These are phyloP conservation scores for Tachina fera DNA, from an alignment of 2,888 invertebrate species.

Conservation along the genomic window DNA sequence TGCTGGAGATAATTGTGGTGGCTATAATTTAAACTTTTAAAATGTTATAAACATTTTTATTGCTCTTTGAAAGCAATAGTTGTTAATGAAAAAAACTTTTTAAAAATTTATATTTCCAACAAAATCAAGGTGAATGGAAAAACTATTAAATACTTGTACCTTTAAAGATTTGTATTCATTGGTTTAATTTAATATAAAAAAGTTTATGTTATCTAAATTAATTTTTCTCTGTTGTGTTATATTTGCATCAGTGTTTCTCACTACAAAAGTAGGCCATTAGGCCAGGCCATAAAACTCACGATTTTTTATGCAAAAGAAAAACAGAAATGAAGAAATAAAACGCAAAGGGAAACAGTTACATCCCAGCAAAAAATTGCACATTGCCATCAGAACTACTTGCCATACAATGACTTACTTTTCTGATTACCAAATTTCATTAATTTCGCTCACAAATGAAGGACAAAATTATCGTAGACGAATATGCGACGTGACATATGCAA, in stretches of 20 bases:
- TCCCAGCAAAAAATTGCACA: too few species aligned
- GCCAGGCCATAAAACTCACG: conserved; percentile 46
- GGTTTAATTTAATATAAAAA: not conserved
- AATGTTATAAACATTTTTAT: not conserved
- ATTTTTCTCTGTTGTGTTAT: too few species aligned
- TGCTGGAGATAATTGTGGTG: not conserved
- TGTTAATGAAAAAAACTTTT: not conserved
- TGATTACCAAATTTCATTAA: too few species aligned
- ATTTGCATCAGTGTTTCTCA: not conserved
- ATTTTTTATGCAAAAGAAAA: conserved; percentile 15
- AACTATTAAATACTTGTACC: too few species aligned
- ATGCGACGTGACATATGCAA: too few species aligned
- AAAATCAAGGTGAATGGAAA: not conserved
- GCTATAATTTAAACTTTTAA: not conserved
- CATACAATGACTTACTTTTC: too few species aligned
- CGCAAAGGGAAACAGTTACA: not conserved
- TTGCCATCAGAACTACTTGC: too few species aligned
- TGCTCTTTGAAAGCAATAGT: not conserved
- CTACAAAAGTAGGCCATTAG: conserved; percentile 35
- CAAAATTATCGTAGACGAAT: too few species aligned
- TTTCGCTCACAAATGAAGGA: too few species aligned
- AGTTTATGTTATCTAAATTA: not conserved
- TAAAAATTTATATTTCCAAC: not conserved
- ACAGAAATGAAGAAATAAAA: not conserved
- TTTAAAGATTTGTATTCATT: not conserved